phyloP scores from a whole-genome alignment of 2,113 vertebrate genomes.

The Steatornis caripensis region DNA sequence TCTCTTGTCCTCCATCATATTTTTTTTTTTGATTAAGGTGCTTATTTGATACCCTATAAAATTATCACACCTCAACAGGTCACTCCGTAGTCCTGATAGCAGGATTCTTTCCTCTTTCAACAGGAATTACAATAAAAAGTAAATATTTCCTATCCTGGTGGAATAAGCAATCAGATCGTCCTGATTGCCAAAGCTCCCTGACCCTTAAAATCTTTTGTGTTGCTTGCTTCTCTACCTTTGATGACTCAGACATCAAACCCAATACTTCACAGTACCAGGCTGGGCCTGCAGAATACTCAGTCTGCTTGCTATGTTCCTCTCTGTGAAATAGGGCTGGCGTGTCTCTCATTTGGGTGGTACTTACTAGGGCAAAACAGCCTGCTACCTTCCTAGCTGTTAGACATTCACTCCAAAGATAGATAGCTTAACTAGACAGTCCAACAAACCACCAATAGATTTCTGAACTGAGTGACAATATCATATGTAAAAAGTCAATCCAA shows the following conservation, averaged over 20 bases:
- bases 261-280: not conserved
- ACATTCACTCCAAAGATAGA: rapidly evolving
- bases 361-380: not conserved
- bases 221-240: not conserved
- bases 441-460: not conserved
- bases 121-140: not conserved
- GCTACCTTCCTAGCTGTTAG: not conserved
- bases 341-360: not conserved
- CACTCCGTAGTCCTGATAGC: not conserved
- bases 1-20: not conserved
- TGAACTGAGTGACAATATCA: not conserved
- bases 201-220: not conserved
- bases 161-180: not conserved
- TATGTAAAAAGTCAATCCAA: not conserved
- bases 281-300: not conserved
- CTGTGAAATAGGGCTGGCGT: rapidly evolving
- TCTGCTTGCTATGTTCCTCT: not conserved
- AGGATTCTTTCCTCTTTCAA: not conserved
- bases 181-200: not conserved
- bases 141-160: not conserved
- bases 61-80: not conserved
- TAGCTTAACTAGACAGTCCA: not conserved
- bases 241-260: not conserved
- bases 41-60: not conserved
- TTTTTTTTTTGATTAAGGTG: not conserved